Percentiles rank a stretch among this genome's conserved stretches.
These are phyloP conservation scores for Hoplodrina ambigua DNA, from an alignment of 2,888 invertebrate genomes.

Conservation along the genomic window DNA sequence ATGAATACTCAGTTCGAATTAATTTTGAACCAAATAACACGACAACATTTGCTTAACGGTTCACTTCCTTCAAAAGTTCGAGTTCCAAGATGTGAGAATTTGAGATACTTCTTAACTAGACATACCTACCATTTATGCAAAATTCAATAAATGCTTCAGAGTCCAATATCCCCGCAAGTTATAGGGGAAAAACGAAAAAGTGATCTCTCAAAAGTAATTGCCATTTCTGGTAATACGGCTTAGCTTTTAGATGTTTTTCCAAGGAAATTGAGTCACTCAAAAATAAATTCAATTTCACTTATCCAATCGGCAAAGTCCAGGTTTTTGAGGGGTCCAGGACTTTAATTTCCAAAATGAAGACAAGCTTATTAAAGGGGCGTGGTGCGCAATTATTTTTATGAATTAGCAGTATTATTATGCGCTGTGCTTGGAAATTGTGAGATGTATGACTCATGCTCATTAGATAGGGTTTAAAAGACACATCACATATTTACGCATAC, in stretches of 20 bases:
- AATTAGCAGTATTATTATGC: background rate
- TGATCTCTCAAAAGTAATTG: slow-evolving; percentile 53
- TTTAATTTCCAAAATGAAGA: slow-evolving; percentile 12
- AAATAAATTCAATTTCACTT: slow-evolving; percentile 55
- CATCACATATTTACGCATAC: too few relatives aligned
- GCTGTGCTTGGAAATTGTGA: background rate
- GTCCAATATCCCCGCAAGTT: slow-evolving; percentile 31
- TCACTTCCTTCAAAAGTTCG: slow-evolving; percentile 33
- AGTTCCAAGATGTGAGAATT: slow-evolving; percentile 15
- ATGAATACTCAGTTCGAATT: slow-evolving; percentile 57
- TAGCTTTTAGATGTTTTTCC: slow-evolving; percentile 51
- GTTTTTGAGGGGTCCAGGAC: slow-evolving; percentile 4
- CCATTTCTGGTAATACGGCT: slow-evolving; percentile 58
- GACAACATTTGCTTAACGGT: slow-evolving; percentile 47
- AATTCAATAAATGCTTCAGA: slow-evolving; percentile 37
- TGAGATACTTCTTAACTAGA: slow-evolving; percentile 20
- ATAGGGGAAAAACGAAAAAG: slow-evolving; percentile 41
- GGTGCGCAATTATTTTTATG: background rate
- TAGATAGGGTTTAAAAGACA: too few relatives aligned
- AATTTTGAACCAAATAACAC: slow-evolving; percentile 53
- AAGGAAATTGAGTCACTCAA: slow-evolving; percentile 54
- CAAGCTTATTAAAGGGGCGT: slow-evolving; percentile 7
- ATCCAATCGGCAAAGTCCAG: slow-evolving; percentile 45
- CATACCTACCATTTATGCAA: slow-evolving; percentile 31
- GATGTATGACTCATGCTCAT: background rate